These are phyloP conservation scores for Aethes cnicana DNA, from an alignment of 2,888 invertebrate species.

Conservation along the genomic window DNA sequence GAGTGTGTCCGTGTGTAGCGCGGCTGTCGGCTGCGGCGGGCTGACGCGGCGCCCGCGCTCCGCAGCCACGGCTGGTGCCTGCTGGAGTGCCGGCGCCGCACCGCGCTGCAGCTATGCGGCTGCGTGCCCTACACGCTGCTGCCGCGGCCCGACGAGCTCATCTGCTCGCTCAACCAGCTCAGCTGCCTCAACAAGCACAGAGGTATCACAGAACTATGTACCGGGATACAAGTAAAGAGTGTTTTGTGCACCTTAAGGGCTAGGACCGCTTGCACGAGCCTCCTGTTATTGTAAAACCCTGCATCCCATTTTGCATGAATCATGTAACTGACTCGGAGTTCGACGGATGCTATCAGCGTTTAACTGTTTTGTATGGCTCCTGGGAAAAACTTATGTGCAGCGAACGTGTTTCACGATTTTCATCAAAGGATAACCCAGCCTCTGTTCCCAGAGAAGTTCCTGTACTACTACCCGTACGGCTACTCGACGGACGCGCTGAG, in stretches of 20 bases:
- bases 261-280: too few relatives aligned
- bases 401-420: too few relatives aligned
- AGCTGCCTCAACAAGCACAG: slow-evolving; percentile 52
- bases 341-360: too few relatives aligned
- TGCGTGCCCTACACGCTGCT: slow-evolving; percentile 77
- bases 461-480: slow-evolving; percentile 46
- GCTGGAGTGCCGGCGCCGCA: slow-evolving; percentile 73
- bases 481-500: slow-evolving; percentile 35
- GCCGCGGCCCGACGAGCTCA: slow-evolving; percentile 36
- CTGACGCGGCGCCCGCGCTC: background rate
- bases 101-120: slow-evolving; percentile 71
- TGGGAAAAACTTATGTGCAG: too few relatives aligned
- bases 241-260: too few relatives aligned
- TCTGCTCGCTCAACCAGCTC: slow-evolving; percentile 46
- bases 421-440: too few relatives aligned
- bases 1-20: slow-evolving; percentile 49
- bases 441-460: slow-evolving; percentile 50
- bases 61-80: slow-evolving; percentile 80
- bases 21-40: slow-evolving; percentile 54
- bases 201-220: slow-evolving; percentile 36
- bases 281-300: too few relatives aligned
- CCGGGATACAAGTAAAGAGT: background rate
- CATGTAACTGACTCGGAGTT: too few relatives aligned
- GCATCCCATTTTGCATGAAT: too few relatives aligned
- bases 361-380: too few relatives aligned